These are phyloP conservation scores for Cebus imitator DNA, from an alignment of 2,113 vertebrate species.

Conservation along the genomic window DNA sequence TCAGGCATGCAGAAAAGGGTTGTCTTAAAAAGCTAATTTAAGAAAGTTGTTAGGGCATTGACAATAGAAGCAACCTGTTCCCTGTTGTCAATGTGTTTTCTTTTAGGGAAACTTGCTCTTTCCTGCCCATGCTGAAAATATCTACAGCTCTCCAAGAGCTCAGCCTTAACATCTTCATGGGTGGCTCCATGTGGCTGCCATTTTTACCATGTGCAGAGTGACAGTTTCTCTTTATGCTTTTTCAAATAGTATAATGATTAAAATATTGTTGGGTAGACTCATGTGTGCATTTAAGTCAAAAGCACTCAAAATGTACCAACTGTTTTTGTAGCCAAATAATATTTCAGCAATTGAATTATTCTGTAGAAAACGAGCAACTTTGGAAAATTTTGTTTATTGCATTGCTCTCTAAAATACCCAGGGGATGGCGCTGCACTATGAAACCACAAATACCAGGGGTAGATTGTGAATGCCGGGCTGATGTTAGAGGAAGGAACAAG, in stretches of 20 bases:
- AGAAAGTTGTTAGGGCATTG: constrained; percentile 66
- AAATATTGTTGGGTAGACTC: neutral
- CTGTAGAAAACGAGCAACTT: constrained; percentile 23
- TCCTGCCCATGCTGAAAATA: constrained; percentile 72
- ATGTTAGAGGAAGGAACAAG: neutral
- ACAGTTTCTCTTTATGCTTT: constrained; percentile 20
- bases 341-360: neutral
- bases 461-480: neutral
- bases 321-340: constrained; percentile 39
- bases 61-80: constrained; percentile 73
- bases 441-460: constrained; percentile 43
- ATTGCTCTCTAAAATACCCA: constrained; percentile 33
- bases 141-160: constrained; percentile 62
- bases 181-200: constrained; percentile 73
- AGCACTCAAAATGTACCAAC: neutral
- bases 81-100: constrained; percentile 77
- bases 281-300: neutral
- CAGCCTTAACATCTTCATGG: constrained; percentile 75
- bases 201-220: constrained; percentile 47
- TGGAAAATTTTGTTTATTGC: neutral
- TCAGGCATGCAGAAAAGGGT: constrained; percentile 74
- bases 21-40: constrained; percentile 67
- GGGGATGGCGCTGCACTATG: constrained; percentile 9
- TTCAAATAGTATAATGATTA: constrained; percentile 29
- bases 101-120: constrained; percentile 74